Conservation (phyloP, 2,888 invertebrate species). For the Drosophila borborema region DNA sequence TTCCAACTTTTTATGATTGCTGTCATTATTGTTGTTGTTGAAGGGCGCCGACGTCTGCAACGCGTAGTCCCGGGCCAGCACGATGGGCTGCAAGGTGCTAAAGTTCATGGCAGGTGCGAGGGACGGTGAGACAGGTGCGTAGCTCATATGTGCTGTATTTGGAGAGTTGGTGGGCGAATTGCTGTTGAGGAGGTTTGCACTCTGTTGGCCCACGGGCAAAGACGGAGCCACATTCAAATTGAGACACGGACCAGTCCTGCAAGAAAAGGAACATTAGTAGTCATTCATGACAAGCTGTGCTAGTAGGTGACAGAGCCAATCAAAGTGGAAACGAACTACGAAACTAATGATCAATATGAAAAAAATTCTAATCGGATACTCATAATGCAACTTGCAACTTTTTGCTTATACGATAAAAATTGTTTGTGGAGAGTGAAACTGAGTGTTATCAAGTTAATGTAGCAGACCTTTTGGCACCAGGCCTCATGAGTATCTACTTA, state of each 20-base stretch:
- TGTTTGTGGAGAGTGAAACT: slow-evolving; percentile 19
- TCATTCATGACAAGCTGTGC: background rate
- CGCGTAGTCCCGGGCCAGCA: slow-evolving; percentile 62
- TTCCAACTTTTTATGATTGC: slow-evolving; percentile 41
- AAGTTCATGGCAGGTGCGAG: slow-evolving; percentile 58
- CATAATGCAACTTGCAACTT: slow-evolving; percentile 20
- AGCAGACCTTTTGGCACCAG: slow-evolving; percentile 62
- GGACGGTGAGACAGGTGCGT: slow-evolving; percentile 50
- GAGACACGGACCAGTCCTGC: slow-evolving; percentile 51
- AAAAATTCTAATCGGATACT: slow-evolving; percentile 1
- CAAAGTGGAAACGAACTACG: slow-evolving; percentile 27
- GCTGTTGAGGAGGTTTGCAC: slow-evolving; percentile 25
- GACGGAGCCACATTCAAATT: slow-evolving; percentile 50
- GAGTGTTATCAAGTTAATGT: slow-evolving; percentile 25
- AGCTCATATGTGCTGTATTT: slow-evolving; percentile 55
- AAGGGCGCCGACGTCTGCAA: slow-evolving; percentile 67
- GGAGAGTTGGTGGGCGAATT: slow-evolving; percentile 59
- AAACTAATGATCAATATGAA: slow-evolving; percentile 10
- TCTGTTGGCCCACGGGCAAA: slow-evolving; percentile 34
- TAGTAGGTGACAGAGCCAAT: slow-evolving; percentile 41
- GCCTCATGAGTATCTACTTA: slow-evolving; percentile 53
- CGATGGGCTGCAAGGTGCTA: slow-evolving; percentile 65
- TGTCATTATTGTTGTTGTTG: slow-evolving; percentile 30
- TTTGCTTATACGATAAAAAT: slow-evolving; percentile 25
- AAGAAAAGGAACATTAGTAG: slow-evolving; percentile 35